A percentile compares a stretch with the other conserved stretches of the same genome.
Evolutionary conservation across 2,888 invertebrate species (phyloP).

Genomic region (Temnothorax rugatulus): DNA sequence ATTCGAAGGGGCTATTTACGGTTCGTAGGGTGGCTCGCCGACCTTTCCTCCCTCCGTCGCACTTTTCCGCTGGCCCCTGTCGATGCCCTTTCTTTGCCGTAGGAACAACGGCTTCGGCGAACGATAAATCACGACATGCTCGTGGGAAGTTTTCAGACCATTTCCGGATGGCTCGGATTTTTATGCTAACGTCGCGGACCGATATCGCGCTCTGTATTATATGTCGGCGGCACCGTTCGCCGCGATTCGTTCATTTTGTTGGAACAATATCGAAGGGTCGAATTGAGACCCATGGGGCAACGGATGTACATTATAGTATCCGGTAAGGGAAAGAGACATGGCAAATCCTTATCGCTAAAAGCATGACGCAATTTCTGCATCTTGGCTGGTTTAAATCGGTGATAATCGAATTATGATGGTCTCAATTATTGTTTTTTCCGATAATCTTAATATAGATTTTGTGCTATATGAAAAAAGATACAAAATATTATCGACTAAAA

Average conservation of each 20-base stretch:
- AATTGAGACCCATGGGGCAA: conserved; percentile 36
- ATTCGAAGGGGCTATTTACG: conserved; percentile 82
- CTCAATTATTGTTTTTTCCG: not conserved
- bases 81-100: conserved; percentile 50
- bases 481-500: not conserved
- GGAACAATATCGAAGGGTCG: conserved; percentile 47
- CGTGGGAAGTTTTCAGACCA: conserved; percentile 76
- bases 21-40: conserved; percentile 61
- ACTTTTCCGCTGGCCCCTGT: conserved; percentile 47
- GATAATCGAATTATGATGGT: not conserved
- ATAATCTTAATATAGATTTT: not conserved
- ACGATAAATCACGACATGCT: conserved; percentile 79
- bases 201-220: conserved; percentile 52
- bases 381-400: not conserved
- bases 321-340: conserved; percentile 3
- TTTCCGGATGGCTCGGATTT: conserved; percentile 78
- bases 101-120: conserved; percentile 60
- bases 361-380: conserved; percentile 5
- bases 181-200: conserved; percentile 78
- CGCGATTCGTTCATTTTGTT: conserved; percentile 20
- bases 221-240: conserved; percentile 4
- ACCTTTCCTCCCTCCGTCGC: conserved; percentile 45
- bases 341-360: conserved; percentile 12
- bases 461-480: not conserved
- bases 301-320: conserved; percentile 21